Evolutionary conservation across 2,888 invertebrate species (phyloP), one percentile per base, ranked within the genome.

Genomic region (Acanthosepion lycidas): DNA sequence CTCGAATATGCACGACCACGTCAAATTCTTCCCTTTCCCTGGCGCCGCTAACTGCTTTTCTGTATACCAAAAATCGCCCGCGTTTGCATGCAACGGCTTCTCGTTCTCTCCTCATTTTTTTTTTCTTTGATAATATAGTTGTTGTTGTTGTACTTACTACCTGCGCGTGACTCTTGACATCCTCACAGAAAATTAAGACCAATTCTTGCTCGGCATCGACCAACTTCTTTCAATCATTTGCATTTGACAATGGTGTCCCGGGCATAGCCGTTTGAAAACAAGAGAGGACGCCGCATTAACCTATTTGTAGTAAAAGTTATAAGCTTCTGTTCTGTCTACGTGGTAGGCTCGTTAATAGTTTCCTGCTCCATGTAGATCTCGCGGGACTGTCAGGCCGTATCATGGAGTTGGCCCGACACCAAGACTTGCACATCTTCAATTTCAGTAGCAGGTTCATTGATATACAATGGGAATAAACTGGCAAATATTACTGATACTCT

Each of bases 221-320:
- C 78, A 78, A 78, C 78, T 78, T n/a, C 78, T 78, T n/a, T 78
- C 78, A 9, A 78, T 78, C 78, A n/a, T 78, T 78, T 78, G 78
- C n/a, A 78, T 78, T n/a, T 78, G 78, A 78, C 78, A 78, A 78
- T 78, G 78, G 59, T 15, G 78, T 78, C 78, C n/a, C 78, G n/a
- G 78, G n/a, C 78, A n/a, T 12, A 78, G n/a, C 78, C 78, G n/a
- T n/a, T 78, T n/a, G 78, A 78, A 78, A 78, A 78, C 78, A 78
- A 78, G 78, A 78, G n/a, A 78, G n/a, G 78, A 78, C 78, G 78
- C 78, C 78, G 33, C 78, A 78, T 78, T 78, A 78, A 78, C 78
- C 78, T n/a, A 78, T 78, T 78, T 78, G 78, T 78, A n/a, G 78
- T 78, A n/a, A 78, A 78, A 78, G n/a, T n/a, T 78, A 78, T 78